These are phyloP conservation scores for Campylorhamphus procurvoides DNA, from an alignment of 2,113 vertebrate genomes.

Conservation along the genomic window DNA sequence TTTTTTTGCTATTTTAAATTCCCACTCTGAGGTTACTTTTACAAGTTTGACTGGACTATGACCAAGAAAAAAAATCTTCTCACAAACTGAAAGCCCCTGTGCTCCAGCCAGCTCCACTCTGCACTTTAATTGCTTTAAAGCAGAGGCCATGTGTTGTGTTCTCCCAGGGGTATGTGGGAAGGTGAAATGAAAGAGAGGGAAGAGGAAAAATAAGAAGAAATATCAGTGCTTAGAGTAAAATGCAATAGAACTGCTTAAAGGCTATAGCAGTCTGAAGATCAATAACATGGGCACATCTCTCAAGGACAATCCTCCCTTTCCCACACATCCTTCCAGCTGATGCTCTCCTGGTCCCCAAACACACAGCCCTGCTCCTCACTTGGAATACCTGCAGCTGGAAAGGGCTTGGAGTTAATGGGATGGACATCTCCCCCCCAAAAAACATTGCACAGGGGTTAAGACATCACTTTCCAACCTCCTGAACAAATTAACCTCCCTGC, in stretches of 20 bases:
- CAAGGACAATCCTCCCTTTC: background rate
- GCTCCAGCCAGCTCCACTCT: conserved; percentile 51
- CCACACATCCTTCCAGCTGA: background rate
- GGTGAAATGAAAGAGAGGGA: conserved; percentile 27
- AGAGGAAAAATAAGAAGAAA: background rate
- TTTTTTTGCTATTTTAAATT: background rate
- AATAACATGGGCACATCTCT: background rate
- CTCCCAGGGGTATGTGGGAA: conserved; percentile 5
- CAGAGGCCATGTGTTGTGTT: conserved; percentile 50
- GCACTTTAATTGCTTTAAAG: conserved; percentile 53
- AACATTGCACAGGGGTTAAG: background rate
- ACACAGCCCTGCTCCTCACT: background rate
- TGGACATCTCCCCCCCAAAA: background rate
- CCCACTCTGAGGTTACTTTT: conserved; percentile 33
- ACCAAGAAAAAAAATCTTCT: background rate
- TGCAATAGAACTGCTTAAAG: background rate
- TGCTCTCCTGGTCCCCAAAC: background rate
- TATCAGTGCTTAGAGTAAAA: background rate
- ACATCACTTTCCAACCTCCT: background rate
- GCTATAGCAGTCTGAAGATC: background rate
- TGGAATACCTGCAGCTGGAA: background rate
- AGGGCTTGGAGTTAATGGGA: background rate
- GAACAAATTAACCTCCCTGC: background rate
- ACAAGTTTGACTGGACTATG: conserved; percentile 43
- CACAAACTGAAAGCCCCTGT: conserved; percentile 28